Evolutionary conservation across 2,797 vertebrate genomes (phyloP).

Genomic region (Esox masquinongy): DNA sequence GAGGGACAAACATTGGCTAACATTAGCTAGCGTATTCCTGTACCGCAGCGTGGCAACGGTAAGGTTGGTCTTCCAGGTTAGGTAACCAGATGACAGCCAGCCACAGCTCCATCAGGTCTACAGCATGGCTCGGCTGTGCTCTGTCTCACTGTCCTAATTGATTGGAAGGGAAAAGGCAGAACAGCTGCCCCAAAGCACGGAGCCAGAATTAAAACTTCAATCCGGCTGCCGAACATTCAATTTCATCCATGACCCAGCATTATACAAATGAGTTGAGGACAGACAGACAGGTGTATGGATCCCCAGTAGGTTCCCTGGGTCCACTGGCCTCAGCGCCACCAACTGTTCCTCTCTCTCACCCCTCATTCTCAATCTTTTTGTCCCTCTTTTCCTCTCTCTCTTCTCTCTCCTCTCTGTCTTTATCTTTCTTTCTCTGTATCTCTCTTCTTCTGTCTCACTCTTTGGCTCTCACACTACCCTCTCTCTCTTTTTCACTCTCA

Average conservation of each 20-base stretch:
- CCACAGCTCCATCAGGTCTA: neutral
- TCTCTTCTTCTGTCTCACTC: no score
- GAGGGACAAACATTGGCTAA: neutral
- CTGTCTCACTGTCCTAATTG: conserved; percentile 43
- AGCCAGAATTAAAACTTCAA: conserved; percentile 62
- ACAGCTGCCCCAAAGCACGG: conserved; percentile 41
- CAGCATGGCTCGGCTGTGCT: conserved; percentile 11
- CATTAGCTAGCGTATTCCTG: neutral
- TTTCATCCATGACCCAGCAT: conserved; percentile 59
- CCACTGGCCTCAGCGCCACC: neutral
- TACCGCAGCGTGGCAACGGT: neutral
- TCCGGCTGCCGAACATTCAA: conserved; percentile 52
- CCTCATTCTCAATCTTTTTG: neutral
- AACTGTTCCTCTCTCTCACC: neutral
- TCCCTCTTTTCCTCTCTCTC: no score
- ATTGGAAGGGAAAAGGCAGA: conserved; percentile 44
- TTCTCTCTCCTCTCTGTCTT: no score
- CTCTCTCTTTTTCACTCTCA: no score
- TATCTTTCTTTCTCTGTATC: neutral
- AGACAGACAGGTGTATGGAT: neutral
- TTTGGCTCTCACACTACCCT: no score
- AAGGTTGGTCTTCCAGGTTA: neutral
- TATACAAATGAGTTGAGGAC: conserved; percentile 51
- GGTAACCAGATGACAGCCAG: neutral
- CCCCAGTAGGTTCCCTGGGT: neutral